These are phyloP conservation scores for Thripadectes ignobilis DNA, from an alignment of 2,797 vertebrate genomes.

Conservation along the genomic window DNA sequence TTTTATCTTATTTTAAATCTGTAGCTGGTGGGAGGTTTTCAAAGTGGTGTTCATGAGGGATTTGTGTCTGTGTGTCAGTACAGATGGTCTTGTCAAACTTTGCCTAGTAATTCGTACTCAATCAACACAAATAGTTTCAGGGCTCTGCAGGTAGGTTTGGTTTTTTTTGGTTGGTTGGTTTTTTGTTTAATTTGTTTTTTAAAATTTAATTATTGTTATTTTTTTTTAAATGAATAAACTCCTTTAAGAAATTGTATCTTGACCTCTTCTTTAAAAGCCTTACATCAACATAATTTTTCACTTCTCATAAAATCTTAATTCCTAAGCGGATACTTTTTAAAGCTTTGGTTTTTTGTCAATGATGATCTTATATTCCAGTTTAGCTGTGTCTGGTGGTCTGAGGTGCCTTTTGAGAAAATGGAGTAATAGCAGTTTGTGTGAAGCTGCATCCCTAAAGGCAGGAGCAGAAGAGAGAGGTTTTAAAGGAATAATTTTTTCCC, in stretches of 20 bases:
- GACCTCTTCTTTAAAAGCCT: not conserved
- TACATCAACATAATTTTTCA: not conserved
- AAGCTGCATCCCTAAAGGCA: not conserved
- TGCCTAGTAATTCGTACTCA: not conserved
- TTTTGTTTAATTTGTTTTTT: no score
- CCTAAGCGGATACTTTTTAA: not conserved
- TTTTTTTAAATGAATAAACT: not conserved
- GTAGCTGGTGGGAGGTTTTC: not conserved
- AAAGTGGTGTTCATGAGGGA: not conserved
- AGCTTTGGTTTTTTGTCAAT: not conserved
- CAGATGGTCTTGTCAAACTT: not conserved
- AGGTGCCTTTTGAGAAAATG: not conserved
- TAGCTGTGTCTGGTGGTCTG: not conserved
- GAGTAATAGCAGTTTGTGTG: not conserved
- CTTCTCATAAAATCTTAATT: not conserved
- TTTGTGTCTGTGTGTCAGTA: not conserved
- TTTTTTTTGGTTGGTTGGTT: not conserved
- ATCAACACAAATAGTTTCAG: not conserved
- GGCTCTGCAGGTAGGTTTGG: not conserved
- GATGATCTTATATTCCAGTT: not conserved
- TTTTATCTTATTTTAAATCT: not conserved
- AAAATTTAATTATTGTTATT: not conserved
- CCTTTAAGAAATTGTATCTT: not conserved
- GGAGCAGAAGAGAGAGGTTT: not conserved
- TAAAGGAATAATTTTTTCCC: not conserved